Percentiles rank a stretch among this genome's conserved stretches.
phyloP scores from a whole-genome alignment of 2,888 invertebrate species.

The Orthosia cruda region DNA sequence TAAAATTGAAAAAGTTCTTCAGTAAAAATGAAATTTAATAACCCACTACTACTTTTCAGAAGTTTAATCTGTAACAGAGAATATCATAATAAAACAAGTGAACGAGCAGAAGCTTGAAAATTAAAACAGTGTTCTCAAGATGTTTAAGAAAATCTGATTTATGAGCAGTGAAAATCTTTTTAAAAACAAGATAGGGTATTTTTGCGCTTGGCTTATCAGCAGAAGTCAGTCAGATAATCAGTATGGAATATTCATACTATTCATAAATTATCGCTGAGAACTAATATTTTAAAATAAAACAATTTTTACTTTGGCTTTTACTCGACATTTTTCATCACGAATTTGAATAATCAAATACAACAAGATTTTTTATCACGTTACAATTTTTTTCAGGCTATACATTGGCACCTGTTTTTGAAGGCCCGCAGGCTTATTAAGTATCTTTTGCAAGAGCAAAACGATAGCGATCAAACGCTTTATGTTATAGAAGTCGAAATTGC shows the following conservation, averaged over 20 bases:
- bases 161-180: slow-evolving; percentile 12
- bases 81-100: slow-evolving; percentile 5
- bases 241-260: neutral
- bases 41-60: neutral
- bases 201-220: neutral
- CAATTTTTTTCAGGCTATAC: too few relatives aligned
- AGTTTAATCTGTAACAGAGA: neutral
- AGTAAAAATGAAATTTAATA: neutral
- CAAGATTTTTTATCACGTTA: too few relatives aligned
- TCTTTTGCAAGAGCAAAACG: too few relatives aligned
- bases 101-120: slow-evolving; percentile 13
- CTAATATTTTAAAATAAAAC: neutral
- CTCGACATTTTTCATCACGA: neutral
- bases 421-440: too few relatives aligned
- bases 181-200: neutral
- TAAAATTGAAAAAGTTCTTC: too few relatives aligned
- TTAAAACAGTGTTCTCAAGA: neutral
- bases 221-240: neutral
- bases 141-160: slow-evolving; percentile 12
- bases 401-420: too few relatives aligned
- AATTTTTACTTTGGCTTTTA: neutral
- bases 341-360: too few relatives aligned
- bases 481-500: too few relatives aligned
- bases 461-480: too few relatives aligned
- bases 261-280: too few relatives aligned